A percentile compares a stretch with the other conserved stretches of the same genome.
phyloP scores from a whole-genome alignment of 1,140 invertebrate species.

The Nasonia longicornis region DNA sequence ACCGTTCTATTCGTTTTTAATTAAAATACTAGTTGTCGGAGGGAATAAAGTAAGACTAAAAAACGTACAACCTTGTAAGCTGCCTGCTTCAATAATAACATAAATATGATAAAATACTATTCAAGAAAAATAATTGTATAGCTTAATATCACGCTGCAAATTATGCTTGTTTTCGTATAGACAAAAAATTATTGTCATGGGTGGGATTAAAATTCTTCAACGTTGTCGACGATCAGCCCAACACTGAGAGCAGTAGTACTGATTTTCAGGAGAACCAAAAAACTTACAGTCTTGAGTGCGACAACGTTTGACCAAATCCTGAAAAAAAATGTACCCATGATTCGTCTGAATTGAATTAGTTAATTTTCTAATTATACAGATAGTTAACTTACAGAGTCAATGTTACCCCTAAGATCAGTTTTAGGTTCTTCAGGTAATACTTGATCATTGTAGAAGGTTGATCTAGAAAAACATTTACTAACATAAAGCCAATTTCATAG shows the following conservation, averaged over 20 bases:
- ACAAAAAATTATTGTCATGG: constrained; percentile 63
- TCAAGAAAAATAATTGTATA: constrained; percentile 36
- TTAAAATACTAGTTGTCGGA: constrained; percentile 17
- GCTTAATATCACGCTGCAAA: constrained; percentile 45
- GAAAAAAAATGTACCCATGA: constrained; percentile 25
- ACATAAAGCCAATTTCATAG: constrained; percentile 17
- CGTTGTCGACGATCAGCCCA: constrained; percentile 62
- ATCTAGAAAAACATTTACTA: constrained; percentile 63
- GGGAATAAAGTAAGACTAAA: neutral
- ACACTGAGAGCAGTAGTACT: constrained; percentile 67
- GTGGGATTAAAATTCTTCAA: constrained; percentile 53
- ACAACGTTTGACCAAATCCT: constrained; percentile 58
- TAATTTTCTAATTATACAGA: neutral
- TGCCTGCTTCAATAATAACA: constrained; percentile 19
- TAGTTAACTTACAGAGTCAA: constrained; percentile 27
- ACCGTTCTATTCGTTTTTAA: constrained; percentile 25
- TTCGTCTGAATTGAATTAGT: neutral
- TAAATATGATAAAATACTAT: constrained; percentile 42
- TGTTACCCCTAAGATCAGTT: constrained; percentile 14
- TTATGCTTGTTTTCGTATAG: constrained; percentile 52
- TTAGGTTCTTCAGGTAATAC: constrained; percentile 50
- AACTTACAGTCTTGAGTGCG: constrained; percentile 64
- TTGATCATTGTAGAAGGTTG: constrained; percentile 78
- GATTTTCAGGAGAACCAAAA: constrained; percentile 64
- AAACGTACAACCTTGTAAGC: neutral